Evolutionary conservation across 2,797 vertebrate genomes (phyloP), one percentile per base, ranked within the genome.

Genomic region (Valencia hispanica): DNA sequence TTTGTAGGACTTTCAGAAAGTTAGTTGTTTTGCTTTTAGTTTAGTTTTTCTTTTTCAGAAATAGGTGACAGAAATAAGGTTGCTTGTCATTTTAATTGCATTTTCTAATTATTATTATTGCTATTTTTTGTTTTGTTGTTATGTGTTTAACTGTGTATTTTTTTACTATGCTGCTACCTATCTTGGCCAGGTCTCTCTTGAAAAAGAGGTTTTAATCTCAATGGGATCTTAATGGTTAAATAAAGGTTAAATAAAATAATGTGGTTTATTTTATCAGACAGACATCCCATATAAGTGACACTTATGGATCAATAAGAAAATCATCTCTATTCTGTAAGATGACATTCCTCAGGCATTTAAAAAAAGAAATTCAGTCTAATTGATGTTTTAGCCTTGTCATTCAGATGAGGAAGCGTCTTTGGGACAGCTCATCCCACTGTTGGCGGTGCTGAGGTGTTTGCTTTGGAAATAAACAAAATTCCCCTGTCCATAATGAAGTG

Each of bases 401-500:
- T 61, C 65, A 57, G 48, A 87, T 50, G 59, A 90, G 84, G 70
- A 93, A 86, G 85, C 63, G 14, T 72, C 12, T 34, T 71, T 68
- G 70, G 73, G 66, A 81, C 73, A 55, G 74, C 73, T 87, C 75
- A 84, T 81, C 81, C 68, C 15, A 53, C 25, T 68, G 48, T 70
- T n/a, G 22, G 39, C 39, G 22, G 39, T 32, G 25, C 32, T 77
- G 10, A 66, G 68, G 41, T 63, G 51, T 43, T 30, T 36, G 68
- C 72, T 71, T 65, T 72, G 7, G 61, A 85, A 84, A 76, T 45
- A 71, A 79, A 85, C 51, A 71, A 79, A 85, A 81, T 71, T 82
- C 48, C 83, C 74, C 65, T 80, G 75, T 79, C 82, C 75, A 25
- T 80, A 81, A 86, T 85, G 71, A 85, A 86, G 72, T 68, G 73